Evolutionary conservation across 1,140 invertebrate genomes (phyloP), one percentile per base, ranked within the genome.

Genomic region (Oryzaephilus surinamensis): DNA sequence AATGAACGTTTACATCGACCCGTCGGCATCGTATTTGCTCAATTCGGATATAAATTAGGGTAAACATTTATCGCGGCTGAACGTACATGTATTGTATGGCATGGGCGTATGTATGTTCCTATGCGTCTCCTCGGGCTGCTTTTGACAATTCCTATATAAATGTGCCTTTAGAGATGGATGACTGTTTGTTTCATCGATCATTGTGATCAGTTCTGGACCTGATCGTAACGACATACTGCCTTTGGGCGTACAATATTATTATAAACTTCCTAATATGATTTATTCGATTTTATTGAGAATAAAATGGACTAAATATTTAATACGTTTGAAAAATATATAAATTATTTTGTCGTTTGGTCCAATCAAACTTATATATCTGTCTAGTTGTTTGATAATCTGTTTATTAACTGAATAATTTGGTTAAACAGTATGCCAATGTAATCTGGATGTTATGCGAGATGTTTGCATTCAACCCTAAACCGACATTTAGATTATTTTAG

Each of bases 131-230:
- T 38, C 36, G 32, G 28, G 29, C 30, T 40, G 38, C 28, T 40
- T 30, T 30, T 40, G 38, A 40, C 38, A 40, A 40, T 40, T 29
- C 30, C 30, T 32, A 40, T 40, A 40, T 40, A 40, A 40, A 40
- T 33, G 38, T 32, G 38, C 27, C 20, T 21, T 24, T 32, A 21
- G 38, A 40, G 38, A 40, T 40, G 32, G 38, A 40, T 40, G 38
- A 30, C 38, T 40, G 28, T 40, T 40, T 40, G 38, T 32, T 32
- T 30, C 38, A 40, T 40, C 38, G 38, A 40, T 40, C 38, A 40
- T 40, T 32, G 27, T 32, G 38, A 40, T 40, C 38, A 33, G 30
- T 40, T 24, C 38, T 40, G 38, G 38, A 40, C 38, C 30, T 40
- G 38, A 40, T 40, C 38, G 29, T 11, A 12, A 20, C 18, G 24